Evolutionary conservation across 2,113 vertebrate species (phyloP).

Genomic region (Lagenorhynchus albirostris): DNA sequence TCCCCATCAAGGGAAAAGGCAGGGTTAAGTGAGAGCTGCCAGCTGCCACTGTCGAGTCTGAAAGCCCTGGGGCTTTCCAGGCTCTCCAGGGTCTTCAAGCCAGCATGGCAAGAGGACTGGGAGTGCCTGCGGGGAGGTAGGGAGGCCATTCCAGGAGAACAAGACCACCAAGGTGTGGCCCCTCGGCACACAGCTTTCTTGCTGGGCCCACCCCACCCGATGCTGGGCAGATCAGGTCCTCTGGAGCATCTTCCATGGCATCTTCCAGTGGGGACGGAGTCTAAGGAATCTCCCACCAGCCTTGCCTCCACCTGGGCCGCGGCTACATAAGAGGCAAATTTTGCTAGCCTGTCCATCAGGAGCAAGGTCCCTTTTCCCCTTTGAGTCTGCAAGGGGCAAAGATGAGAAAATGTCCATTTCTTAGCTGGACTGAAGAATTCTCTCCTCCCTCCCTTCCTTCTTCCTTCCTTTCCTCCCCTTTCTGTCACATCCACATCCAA

Average conservation of each 20-base stretch:
- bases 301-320: neutral
- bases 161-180: neutral
- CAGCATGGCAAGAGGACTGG: neutral
- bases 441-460: neutral
- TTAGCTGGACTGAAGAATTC: neutral
- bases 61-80: neutral
- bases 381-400: neutral
- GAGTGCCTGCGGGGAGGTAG: rapidly evolving
- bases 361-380: neutral
- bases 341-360: neutral
- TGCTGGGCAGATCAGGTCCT: neutral
- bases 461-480: neutral
- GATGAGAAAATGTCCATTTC: neutral
- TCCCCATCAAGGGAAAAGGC: neutral
- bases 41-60: neutral
- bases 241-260: neutral
- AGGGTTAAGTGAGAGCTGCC: neutral
- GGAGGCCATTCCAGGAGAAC: neutral
- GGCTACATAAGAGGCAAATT: neutral
- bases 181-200: neutral
- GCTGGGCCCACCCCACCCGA: neutral
- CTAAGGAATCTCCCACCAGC: neutral
- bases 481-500: neutral
- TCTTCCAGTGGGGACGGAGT: neutral
- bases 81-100: neutral